These are phyloP conservation scores for Gorsachius magnificus DNA, from an alignment of 2,797 vertebrate species.

Conservation along the genomic window DNA sequence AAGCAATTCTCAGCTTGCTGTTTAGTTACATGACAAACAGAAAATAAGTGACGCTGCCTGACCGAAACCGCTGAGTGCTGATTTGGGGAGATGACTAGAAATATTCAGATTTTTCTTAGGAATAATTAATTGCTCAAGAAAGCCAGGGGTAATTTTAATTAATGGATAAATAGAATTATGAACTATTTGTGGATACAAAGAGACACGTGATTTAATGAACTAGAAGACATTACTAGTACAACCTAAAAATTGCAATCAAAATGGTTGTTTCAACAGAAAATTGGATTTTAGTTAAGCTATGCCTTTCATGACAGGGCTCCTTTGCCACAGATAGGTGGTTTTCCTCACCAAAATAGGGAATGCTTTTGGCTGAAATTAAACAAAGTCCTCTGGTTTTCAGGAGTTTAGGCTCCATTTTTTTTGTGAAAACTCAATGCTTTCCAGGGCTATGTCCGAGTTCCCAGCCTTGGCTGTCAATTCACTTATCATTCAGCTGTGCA, in stretches of 20 bases:
- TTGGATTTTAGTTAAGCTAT: background rate
- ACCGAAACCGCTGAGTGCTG: background rate
- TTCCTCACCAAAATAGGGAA: background rate
- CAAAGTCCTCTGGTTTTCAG: background rate
- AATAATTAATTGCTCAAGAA: background rate
- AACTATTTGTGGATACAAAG: background rate
- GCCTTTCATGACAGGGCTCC: background rate
- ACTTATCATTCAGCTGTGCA: background rate
- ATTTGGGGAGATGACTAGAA: background rate
- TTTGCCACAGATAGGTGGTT: background rate
- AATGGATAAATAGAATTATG: background rate
- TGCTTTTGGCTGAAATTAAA: background rate
- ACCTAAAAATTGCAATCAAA: background rate
- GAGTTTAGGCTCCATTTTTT: background rate
- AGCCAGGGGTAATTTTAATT: background rate
- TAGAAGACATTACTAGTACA: background rate
- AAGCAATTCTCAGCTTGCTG: background rate
- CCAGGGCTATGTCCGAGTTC: background rate
- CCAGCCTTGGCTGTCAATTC: background rate
- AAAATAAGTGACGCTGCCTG: background rate
- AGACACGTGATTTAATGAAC: background rate
- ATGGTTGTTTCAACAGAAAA: background rate
- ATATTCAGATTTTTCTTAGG: background rate
- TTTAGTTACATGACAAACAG: background rate
- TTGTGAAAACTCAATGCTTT: background rate